Evolutionary conservation across 2,797 vertebrate genomes (phyloP).

Genomic region (Rousettus madagascariensis): DNA sequence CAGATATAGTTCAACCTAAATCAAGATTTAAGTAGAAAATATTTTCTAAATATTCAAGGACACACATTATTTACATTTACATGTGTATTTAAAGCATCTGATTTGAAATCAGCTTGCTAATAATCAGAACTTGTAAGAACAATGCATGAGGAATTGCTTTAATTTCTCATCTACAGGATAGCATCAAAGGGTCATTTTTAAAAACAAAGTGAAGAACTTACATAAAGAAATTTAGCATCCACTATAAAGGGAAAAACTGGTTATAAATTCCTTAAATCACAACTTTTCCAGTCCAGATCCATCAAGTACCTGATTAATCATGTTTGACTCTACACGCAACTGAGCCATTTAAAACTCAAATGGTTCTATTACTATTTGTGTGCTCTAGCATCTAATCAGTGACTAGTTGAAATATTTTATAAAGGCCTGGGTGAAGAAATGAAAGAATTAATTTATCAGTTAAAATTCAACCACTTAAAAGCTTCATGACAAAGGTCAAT

Average conservation of each 20-base stretch:
- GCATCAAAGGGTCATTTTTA: neutral
- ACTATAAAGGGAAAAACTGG: neutral
- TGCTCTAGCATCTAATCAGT: neutral
- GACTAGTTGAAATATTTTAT: neutral
- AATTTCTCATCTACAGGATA: neutral
- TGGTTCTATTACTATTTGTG: neutral
- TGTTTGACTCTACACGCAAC: neutral
- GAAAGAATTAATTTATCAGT: neutral
- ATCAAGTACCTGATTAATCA: neutral
- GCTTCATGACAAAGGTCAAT: neutral
- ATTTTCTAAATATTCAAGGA: neutral
- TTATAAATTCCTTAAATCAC: neutral
- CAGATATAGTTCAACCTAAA: neutral
- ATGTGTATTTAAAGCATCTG: neutral
- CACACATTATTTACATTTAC: neutral
- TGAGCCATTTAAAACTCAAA: neutral
- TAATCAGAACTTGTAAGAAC: neutral
- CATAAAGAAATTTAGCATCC: neutral
- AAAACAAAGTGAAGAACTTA: neutral
- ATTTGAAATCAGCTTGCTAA: neutral
- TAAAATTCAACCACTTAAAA: neutral
- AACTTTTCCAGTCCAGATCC: neutral
- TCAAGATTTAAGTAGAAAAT: neutral
- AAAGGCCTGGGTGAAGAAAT: neutral
- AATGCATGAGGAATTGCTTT: neutral